Base-by-base conservation (phyloP, 30 jellyfish, hydroid and myxozoan species). In the Hydra vulgaris region DNA sequence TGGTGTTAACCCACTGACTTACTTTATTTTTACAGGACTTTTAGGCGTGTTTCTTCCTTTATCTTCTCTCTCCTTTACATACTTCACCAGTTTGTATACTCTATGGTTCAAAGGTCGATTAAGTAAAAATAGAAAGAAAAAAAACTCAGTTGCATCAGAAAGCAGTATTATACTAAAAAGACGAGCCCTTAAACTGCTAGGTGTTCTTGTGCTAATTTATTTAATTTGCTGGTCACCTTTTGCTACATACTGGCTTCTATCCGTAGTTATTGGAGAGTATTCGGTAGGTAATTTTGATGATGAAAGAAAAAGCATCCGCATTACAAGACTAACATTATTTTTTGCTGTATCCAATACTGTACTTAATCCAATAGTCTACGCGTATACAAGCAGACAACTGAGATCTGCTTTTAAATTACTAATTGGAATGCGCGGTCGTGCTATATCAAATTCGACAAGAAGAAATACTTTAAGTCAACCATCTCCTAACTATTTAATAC, bases 141-240 rank as follows among this genome's bases (percentile, higher is more conserved):
- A 85, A 8, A 81, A 81, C 70, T 79, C 89, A 18, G 15, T 53
- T 8, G 83, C 72, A 27, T 85, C 82, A 27, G 53, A 88, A 15
- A 75, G 95, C 73, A 88, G 82, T 19, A 23, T 66, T 54, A 25
- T 81, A 25, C 73, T 83, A 26, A 89, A 92, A 23, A 82, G 80
- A 74, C 80, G 97, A 67, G 95, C 86, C 74, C 74, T 83, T 66
- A 79, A 83, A 23, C 24, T 89, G 70, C 94, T 89, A 8, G 97
- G 97, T 18, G 70, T 85, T 74, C 84, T 89, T n/a, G 86, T 89
- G 23, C 74, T 89, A 26, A 95, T 80, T 53, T 89, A 80, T 74
- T 79, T 89, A 17, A 76, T 85, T n/a, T 84, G 95, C 86, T 89
- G 97, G 97, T 20, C 77, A 27, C 97, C 97, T 23, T 89, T 89